phyloP scores from a whole-genome alignment of 2,797 vertebrate genomes.

The Anas bernieri region DNA sequence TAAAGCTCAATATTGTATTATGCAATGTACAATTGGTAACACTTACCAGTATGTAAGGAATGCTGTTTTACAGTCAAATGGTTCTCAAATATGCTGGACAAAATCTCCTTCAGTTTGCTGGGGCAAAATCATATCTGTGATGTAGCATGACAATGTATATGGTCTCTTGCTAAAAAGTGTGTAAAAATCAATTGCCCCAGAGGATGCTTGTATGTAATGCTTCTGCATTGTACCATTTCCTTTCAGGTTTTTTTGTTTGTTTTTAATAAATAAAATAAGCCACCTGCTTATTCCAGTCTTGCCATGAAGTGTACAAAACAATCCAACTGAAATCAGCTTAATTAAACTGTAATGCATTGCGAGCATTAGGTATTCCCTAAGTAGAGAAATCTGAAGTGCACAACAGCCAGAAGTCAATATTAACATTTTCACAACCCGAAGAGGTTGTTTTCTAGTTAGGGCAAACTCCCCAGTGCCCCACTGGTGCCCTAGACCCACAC shows the following conservation, averaged over 20 bases:
- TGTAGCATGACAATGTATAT: conserved; percentile 8
- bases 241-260: background rate
- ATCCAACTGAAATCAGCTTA: conserved; percentile 70
- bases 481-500: background rate
- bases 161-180: conserved; percentile 54
- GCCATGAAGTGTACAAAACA: conserved; percentile 67
- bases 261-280: conserved; percentile 61
- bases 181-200: conserved; percentile 48
- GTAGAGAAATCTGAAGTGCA: conserved; percentile 57
- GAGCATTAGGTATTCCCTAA: conserved; percentile 61
- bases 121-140: conserved; percentile 8
- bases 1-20: background rate
- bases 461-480: background rate
- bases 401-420: conserved; percentile 60
- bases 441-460: background rate
- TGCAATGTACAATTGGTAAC: background rate
- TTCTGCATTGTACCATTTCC: conserved; percentile 20
- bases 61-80: background rate
- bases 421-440: conserved; percentile 19
- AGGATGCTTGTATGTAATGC: conserved; percentile 14
- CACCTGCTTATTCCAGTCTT: conserved; percentile 60
- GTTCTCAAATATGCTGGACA: conserved; percentile 13
- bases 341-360: conserved; percentile 60
- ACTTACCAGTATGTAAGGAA: background rate
- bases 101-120: conserved; percentile 3